These are phyloP conservation scores for Odontocolon sp. DNA, from an alignment of 2,888 invertebrate species.

Conservation along the genomic window DNA sequence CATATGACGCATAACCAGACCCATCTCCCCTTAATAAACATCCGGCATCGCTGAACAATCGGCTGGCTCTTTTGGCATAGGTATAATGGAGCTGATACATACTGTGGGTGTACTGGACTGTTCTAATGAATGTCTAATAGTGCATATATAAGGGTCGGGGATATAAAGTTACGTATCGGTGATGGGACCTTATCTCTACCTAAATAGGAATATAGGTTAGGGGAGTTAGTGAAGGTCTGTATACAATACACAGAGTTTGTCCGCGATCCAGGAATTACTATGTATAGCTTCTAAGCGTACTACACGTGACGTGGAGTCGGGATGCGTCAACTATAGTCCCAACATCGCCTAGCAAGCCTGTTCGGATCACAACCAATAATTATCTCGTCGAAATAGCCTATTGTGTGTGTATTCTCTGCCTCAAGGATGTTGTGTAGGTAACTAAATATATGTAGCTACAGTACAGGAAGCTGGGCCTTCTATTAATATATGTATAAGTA, in stretches of 20 bases:
- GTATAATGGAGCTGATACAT: not conserved
- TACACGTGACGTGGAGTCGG: not conserved
- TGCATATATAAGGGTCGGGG: no score
- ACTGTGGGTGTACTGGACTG: no score
- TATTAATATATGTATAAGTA: not conserved
- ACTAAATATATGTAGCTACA: not conserved
- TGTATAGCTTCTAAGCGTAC: no score
- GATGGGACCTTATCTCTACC: no score
- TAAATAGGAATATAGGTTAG: no score
- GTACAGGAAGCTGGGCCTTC: not conserved
- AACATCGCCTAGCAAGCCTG: slow-evolving; percentile 10
- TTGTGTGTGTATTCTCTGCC: slow-evolving; percentile 41
- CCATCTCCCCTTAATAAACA: not conserved
- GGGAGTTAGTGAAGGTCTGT: no score
- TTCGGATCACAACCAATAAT: slow-evolving; percentile 53
- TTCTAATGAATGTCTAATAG: no score
- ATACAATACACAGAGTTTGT: not conserved
- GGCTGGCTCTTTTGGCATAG: not conserved
- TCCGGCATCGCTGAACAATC: not conserved
- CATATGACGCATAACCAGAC: not conserved
- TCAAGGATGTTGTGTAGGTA: slow-evolving; percentile 32
- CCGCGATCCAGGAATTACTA: not conserved
- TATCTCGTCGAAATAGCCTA: slow-evolving; percentile 52
- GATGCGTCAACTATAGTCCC: slow-evolving; percentile 39
- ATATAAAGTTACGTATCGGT: no score